Percentiles rank a stretch among this genome's conserved stretches.
These are phyloP conservation scores for Pollachius pollachius DNA, from an alignment of 2,113 vertebrate genomes.

Conservation along the genomic window DNA sequence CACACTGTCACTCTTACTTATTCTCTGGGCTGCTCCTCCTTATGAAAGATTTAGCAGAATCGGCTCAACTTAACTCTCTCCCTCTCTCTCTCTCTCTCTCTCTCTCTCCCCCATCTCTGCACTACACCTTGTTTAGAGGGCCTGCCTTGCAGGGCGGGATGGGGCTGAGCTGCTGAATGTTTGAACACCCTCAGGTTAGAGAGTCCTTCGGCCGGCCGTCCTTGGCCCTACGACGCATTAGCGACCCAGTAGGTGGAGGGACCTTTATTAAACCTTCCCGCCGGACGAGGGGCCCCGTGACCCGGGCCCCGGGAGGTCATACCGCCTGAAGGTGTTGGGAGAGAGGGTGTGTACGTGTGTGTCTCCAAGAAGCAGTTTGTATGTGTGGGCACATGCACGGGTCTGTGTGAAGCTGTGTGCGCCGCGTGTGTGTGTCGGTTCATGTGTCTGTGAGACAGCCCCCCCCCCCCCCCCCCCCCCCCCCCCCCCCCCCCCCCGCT, in stretches of 20 bases:
- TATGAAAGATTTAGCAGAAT: slow-evolving; percentile 64
- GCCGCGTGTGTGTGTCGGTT: neutral
- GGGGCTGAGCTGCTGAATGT: slow-evolving; percentile 47
- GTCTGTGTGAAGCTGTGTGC: too few species aligned
- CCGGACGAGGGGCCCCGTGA: neutral
- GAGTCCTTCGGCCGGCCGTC: slow-evolving; percentile 27
- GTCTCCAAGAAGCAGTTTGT: neutral
- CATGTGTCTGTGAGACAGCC: neutral
- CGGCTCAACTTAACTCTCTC: slow-evolving; percentile 26
- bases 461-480: neutral
- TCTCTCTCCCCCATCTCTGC: slow-evolving; percentile 5
- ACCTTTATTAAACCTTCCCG: neutral
- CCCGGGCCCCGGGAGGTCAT: neutral
- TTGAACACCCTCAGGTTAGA: slow-evolving; percentile 40
- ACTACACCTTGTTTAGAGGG: slow-evolving; percentile 48
- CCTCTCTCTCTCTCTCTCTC: neutral
- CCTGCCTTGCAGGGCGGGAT: neutral
- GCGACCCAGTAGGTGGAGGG: slow-evolving; percentile 4
- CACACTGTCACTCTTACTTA: slow-evolving; percentile 68
- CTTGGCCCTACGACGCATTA: slow-evolving; percentile 15
- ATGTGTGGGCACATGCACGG: neutral
- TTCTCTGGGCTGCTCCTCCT: slow-evolving; percentile 54
- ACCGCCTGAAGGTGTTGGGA: neutral
- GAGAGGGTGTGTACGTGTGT: neutral
- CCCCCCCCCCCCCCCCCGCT: slow-evolving; percentile 2